A percentile compares a stretch with the other conserved stretches of the same genome.
These are phyloP conservation scores for Chaitophorus viminalis DNA, from an alignment of 2,888 invertebrate genomes.

Conservation along the genomic window DNA sequence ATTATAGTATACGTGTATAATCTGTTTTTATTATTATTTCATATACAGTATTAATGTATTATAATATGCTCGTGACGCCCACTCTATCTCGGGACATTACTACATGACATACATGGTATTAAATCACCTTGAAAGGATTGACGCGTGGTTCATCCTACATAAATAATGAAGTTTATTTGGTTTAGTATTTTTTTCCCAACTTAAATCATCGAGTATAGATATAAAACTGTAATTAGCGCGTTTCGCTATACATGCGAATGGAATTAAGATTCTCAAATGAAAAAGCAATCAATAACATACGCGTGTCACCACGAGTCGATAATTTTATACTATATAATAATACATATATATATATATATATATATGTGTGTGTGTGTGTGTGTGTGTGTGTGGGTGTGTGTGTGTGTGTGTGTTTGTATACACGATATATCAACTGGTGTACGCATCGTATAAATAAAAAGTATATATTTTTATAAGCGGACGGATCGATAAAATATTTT, in stretches of 20 bases:
- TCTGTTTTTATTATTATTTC: background rate
- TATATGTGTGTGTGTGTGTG: too few relatives aligned
- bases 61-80: background rate
- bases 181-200: background rate
- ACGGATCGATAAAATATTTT: too few relatives aligned
- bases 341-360: too few relatives aligned
- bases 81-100: background rate
- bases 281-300: background rate
- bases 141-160: background rate
- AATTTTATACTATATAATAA: too few relatives aligned
- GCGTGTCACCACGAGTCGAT: too few relatives aligned
- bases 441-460: too few relatives aligned
- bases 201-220: background rate
- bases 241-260: background rate
- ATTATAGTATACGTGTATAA: background rate
- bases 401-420: too few relatives aligned
- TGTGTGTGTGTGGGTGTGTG: too few relatives aligned
- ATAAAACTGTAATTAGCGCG: background rate
- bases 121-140: conserved; percentile 17
- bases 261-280: background rate
- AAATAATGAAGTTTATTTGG: conserved; percentile 1
- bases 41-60: too few relatives aligned
- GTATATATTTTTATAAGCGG: too few relatives aligned
- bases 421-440: too few relatives aligned
- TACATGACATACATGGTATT: background rate